A percentile compares a stretch with the other conserved stretches of the same genome.
Evolutionary conservation across 2,113 vertebrate genomes (phyloP).

Genomic region (Prolemur simus): DNA sequence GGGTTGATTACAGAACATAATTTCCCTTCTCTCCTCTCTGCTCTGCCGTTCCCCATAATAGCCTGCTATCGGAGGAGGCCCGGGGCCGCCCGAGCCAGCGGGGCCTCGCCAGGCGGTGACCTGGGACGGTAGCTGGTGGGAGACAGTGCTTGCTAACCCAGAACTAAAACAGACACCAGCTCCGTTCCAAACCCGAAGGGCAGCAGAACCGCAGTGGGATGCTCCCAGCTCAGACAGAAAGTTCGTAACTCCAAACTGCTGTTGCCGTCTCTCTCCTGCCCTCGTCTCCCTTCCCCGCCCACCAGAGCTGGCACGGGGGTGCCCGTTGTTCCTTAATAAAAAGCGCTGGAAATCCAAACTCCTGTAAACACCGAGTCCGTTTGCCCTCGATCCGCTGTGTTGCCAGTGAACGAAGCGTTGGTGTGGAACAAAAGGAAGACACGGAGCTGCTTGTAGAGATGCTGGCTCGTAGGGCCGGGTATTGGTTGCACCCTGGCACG

Average conservation of each 20-base stretch:
- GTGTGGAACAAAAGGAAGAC: neutral
- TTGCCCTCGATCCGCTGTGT: neutral
- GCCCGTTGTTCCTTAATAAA: conserved; percentile 20
- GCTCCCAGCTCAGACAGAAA: conserved; percentile 52
- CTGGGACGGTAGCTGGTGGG: conserved; percentile 28
- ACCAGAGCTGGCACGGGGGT: conserved; percentile 40
- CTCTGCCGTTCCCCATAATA: conserved; percentile 8
- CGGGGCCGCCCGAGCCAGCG: neutral
- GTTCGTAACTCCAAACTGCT: conserved; percentile 60
- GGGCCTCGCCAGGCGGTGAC: conserved; percentile 15
- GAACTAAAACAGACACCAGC: conserved; percentile 61
- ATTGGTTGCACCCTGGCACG: conserved; percentile 75
- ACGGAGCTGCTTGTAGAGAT: rapidly evolving
- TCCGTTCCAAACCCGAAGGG: conserved; percentile 57
- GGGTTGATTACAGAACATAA: neutral
- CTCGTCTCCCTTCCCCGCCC: neutral
- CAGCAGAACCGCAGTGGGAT: conserved; percentile 31
- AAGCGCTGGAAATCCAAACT: neutral
- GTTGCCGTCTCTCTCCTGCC: neutral
- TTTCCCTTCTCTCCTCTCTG: neutral
- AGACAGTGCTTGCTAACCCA: conserved; percentile 54
- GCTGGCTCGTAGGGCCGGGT: rapidly evolving
- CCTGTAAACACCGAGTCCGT: neutral
- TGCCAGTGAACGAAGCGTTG: neutral
- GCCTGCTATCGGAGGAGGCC: conserved; percentile 47